Base-by-base conservation (phyloP, 2,113 vertebrate genomes). In the Pedionomus torquatus region DNA sequence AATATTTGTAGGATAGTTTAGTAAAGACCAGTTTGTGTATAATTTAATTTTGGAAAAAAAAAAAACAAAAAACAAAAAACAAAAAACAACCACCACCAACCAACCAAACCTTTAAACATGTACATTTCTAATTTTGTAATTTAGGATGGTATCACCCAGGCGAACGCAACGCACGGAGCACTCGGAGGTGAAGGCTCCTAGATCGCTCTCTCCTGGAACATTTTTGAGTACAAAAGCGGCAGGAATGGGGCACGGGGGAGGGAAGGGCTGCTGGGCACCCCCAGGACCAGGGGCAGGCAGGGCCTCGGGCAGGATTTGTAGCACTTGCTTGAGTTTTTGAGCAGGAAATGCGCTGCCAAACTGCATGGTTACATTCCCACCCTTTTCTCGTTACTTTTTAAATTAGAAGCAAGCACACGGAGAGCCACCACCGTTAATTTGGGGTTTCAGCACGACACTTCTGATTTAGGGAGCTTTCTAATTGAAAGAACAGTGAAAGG, bases 1-100 rank as follows among this genome's bases (percentile, higher is more conserved):
- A 97, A 96, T 97, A 91, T 98, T 97, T 97, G 98, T 98, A 98
- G 98, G 97, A 85, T 98, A 98, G 96, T 97, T 98, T 97, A 97
- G 98, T 97, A 97, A 93, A 92, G 96, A 95, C 79, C 80, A 44
- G 95, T 97, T 94, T 96, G 96, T 86, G 89, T 97, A 97, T 93
- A 94, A 97, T 96, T 97, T 97, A 93, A 97, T 96, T 97, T 97
- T 89, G 97, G 82, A 70, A 74, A 37, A 16, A 44, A 17, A 18
- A 46, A 7, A 46, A 46, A n/a, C n/a, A 44, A 44, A 17, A 44
- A 44, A 44, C 17, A 44, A 44, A 13, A 44, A 44, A 13, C 12
- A 44, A 13, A 13, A 44, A 13, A 12, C 44, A 16, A 17, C 44
- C 10, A 44, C 44, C 17, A 44, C 44, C 18, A 57, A n/a, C 17